Percentiles rank a stretch among this genome's conserved stretches.
Conservation (phyloP, 2,888 invertebrate species). For the Prionchulus punctatus region DNA sequence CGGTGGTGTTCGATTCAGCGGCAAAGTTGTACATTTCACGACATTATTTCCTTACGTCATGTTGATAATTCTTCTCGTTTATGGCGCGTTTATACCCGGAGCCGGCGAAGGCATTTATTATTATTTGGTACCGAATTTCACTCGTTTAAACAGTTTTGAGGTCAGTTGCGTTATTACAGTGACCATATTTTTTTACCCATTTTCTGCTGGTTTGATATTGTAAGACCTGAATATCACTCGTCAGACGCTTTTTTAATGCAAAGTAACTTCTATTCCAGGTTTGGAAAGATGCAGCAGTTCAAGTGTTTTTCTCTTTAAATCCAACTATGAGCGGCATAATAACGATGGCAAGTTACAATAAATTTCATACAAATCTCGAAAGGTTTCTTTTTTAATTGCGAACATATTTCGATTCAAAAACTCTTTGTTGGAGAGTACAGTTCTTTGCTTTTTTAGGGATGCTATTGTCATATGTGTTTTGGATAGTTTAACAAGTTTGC, state of each 20-base stretch:
- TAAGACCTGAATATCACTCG: not conserved
- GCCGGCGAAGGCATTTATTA: constrained; percentile 23
- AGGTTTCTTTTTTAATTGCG: constrained; percentile 20
- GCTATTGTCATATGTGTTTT: constrained; percentile 5
- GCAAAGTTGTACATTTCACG: constrained; percentile 62
- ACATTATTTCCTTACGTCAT: constrained; percentile 49
- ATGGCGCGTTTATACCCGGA: constrained; percentile 24
- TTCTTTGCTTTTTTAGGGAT: too few species aligned
- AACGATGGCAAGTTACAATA: constrained; percentile 32
- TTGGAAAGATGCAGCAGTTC: constrained; percentile 36
- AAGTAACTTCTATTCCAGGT: constrained; percentile 22
- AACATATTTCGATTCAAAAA: too few species aligned
- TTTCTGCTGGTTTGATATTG: not conserved
- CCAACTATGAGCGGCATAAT: constrained; percentile 33
- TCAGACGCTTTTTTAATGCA: too few species aligned
- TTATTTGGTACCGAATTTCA: constrained; percentile 19
- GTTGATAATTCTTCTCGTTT: constrained; percentile 22
- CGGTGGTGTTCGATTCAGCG: constrained; percentile 33
- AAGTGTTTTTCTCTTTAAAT: constrained; percentile 37
- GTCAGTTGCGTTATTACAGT: too few species aligned
- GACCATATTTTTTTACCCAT: not conserved
- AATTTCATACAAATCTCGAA: constrained; percentile 42
- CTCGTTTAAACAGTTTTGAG: constrained; percentile 7
- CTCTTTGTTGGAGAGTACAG: too few species aligned
- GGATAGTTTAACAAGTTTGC: constrained; percentile 10